Evolutionary conservation across 1,140 invertebrate species (phyloP).

Genomic region (Melitaea cinxia): DNA sequence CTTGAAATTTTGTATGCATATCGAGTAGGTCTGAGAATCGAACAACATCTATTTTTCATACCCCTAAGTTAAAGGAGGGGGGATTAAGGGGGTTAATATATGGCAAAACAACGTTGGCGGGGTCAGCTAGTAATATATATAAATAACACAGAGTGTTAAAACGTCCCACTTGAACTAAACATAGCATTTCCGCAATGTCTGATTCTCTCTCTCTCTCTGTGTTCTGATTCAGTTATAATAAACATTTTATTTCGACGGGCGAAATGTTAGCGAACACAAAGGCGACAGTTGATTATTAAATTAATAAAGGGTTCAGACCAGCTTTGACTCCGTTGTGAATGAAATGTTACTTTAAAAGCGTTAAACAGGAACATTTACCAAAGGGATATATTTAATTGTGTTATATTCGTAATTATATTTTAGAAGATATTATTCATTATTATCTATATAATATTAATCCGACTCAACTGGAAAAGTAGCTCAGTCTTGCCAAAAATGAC

Average conservation of each 20-base stretch:
- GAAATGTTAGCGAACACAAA: neutral
- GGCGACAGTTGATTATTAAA: constrained; percentile 23
- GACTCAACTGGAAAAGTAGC: too few species aligned
- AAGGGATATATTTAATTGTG: neutral
- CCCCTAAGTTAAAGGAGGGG: too few species aligned
- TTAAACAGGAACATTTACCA: neutral
- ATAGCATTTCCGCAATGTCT: constrained; percentile 1
- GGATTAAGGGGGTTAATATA: too few species aligned
- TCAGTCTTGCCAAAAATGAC: too few species aligned
- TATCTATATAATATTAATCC: too few species aligned
- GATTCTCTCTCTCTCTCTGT: constrained; percentile 1
- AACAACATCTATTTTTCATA: too few species aligned
- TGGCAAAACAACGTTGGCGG: too few species aligned
- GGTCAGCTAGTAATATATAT: too few species aligned
- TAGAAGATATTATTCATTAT: too few species aligned
- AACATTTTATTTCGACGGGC: constrained; percentile 21
- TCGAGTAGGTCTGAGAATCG: too few species aligned
- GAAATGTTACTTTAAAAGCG: neutral
- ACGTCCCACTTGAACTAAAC: neutral
- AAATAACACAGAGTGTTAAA: neutral
- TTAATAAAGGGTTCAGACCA: constrained; percentile 28
- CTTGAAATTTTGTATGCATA: too few species aligned
- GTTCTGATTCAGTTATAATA: constrained; percentile 19
- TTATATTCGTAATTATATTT: neutral
- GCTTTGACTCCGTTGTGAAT: constrained; percentile 14